Evolutionary conservation across 2,113 vertebrate species (phyloP).

Genomic region (Columba livia): DNA sequence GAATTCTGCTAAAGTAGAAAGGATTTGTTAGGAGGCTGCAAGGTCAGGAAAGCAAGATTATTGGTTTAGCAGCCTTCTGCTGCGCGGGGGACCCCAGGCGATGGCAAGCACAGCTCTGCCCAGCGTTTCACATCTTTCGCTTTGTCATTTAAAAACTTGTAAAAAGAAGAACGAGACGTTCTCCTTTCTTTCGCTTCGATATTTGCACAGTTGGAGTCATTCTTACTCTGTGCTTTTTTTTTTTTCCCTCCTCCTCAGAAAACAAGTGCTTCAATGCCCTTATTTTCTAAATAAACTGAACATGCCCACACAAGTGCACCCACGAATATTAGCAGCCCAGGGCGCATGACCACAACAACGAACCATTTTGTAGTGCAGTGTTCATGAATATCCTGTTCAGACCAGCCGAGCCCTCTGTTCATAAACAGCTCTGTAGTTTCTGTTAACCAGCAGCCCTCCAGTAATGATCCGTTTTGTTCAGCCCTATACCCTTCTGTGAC

Average conservation of each 20-base stretch:
- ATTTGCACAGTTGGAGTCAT: constrained; percentile 57
- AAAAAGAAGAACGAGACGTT: constrained; percentile 20
- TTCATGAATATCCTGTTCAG: constrained; percentile 65
- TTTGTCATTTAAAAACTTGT: constrained; percentile 46
- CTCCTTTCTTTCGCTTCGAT: constrained; percentile 39
- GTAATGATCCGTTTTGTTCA: constrained; percentile 37
- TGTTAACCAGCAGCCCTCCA: constrained; percentile 49
- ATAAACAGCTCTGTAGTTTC: constrained; percentile 59
- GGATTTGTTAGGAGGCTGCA: constrained; percentile 41
- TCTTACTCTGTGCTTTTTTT: constrained; percentile 6
- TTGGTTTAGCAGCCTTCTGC: constrained; percentile 52
- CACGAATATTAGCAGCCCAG: constrained; percentile 46
- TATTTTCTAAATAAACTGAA: constrained; percentile 70
- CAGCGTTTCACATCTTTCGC: neutral
- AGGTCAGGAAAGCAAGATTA: constrained; percentile 47
- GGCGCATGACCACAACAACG: constrained; percentile 61
- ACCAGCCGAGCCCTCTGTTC: constrained; percentile 28
- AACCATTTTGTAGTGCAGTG: constrained; percentile 15
- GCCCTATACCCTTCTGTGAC: constrained; percentile 49
- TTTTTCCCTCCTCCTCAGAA: neutral
- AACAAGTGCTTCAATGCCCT: constrained; percentile 65
- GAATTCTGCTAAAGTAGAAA: constrained; percentile 38
- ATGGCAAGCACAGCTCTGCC: neutral
- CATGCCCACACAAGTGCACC: constrained; percentile 65
- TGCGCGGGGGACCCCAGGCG: neutral